Percentiles rank a stretch among this genome's conserved stretches.
These are phyloP conservation scores for Eustalomyia histrio DNA, from an alignment of 2,888 invertebrate genomes.

Conservation along the genomic window DNA sequence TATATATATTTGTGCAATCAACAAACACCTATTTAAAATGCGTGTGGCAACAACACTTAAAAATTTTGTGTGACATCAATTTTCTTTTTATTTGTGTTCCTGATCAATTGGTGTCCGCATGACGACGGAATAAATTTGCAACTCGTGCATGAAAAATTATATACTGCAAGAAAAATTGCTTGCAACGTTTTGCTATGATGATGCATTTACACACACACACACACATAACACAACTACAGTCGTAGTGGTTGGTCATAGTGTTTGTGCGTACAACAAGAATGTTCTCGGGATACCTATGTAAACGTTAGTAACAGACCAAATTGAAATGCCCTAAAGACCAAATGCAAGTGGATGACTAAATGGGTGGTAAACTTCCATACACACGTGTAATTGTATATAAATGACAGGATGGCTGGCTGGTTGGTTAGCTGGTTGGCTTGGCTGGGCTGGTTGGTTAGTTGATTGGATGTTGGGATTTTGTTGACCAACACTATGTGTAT, in stretches of 20 bases:
- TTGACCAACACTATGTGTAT: constrained; percentile 52
- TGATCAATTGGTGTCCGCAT: constrained; percentile 64
- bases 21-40: constrained; percentile 64
- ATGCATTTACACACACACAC: constrained; percentile 19
- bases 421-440: not conserved
- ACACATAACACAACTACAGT: not conserved
- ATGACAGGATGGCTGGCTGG: constrained; percentile 24
- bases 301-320: constrained; percentile 51
- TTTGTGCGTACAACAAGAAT: constrained; percentile 15
- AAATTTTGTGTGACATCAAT: constrained; percentile 64
- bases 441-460: constrained; percentile 41
- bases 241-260: not conserved
- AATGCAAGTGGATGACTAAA: constrained; percentile 44
- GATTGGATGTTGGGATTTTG: constrained; percentile 53
- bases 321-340: constrained; percentile 53
- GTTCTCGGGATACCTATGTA: constrained; percentile 22
- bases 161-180: constrained; percentile 67
- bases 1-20: not conserved
- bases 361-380: constrained; percentile 10
- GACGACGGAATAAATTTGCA: constrained; percentile 62
- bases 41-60: constrained; percentile 65
- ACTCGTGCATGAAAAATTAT: constrained; percentile 68
- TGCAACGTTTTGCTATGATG: constrained; percentile 51
- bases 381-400: not conserved
- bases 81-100: constrained; percentile 46